Base-by-base conservation (phyloP, 2,888 invertebrate genomes). In the Carpatolechia fugitivella region DNA sequence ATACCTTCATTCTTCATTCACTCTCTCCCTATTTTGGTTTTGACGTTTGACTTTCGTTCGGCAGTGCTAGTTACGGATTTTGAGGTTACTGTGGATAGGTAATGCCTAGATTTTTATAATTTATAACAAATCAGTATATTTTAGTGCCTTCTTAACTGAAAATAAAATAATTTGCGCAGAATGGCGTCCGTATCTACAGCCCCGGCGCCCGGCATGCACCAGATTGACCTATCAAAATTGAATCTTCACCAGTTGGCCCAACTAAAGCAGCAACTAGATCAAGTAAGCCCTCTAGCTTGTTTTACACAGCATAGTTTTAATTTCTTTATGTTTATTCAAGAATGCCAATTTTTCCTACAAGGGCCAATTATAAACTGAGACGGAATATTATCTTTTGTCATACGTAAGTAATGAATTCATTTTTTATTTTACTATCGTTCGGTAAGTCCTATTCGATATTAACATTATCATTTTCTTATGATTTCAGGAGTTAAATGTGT, bases 251-350 rank as follows among this genome's bases (percentile, higher is more conserved):
- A 97, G 83, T 92, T 98, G 75, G 93, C 94, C 63, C 94, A 95
- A 72, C 86, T 98, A 55, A 97, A 96, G 80, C 95, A 96, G 73
- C 97, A 97, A 88, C 89, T 98, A 64, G 97, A 98, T 82, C 95
- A 96, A 91, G 96, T 96, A 69, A 67, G 36, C 6, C 3, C 38
- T 38, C 14, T 16, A 38, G 18, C 7, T 38, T 16, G 2, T 18
- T 18, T 40, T 20, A 18, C 18, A 18, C 1, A 16, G 16, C 10
- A 7, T 6, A 31, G 7, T 31, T 31, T 31, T 7, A 1, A 31
- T 5, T 1, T 31, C 7, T 31, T 31, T 38, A 1, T 38, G 5
- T 38, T 8, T n/a, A n/a, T n/a, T n/a, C n/a, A n/a, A n/a, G n/a
- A n/a, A n/a, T n/a, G n/a, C n/a, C n/a, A n/a, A n/a, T n/a, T n/a